Evolutionary conservation across 1,140 invertebrate species (phyloP), one percentile per base, ranked within the genome.

Genomic region (Vanessa tameamea): DNA sequence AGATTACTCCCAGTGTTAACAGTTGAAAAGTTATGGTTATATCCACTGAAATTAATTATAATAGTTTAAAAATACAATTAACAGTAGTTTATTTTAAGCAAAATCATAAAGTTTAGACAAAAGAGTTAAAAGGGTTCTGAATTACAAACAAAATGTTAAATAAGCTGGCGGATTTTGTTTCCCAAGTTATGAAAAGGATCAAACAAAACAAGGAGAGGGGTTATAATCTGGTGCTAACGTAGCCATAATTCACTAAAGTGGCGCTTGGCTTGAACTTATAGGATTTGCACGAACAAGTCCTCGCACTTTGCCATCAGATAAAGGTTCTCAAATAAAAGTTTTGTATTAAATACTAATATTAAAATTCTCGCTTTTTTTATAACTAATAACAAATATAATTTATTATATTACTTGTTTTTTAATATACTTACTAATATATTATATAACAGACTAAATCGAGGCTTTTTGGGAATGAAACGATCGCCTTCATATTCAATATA

Each of bases 181-280:
- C 13, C 20, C 20, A 14, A 59, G 55, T 59, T 59, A 59, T 59
- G 55, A 59, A 59, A 59, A 20, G 20, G 20, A 26, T 59, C 8
- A 59, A 26, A 59, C 23, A 12, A 59, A 59, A 59, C 23, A 59
- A 59, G 51, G 15, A n/a, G 16, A 16, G 23, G 37, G 47, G 63
- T 26, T 16, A 64, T 64, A 64, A 64, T 64, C 37, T 64, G 47
- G 63, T 64, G 63, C 63, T 64, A 64, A 64, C 63, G 63, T 16
- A 43, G 20, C 37, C 8, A 43, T 50, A 64, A 64, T 31, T 64
- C 63, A 14, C 16, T 20, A 64, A 20, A 64, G 63, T 48, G 37
- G 37, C 37, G 47, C n/a, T 43, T 23, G 47, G 15, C 63, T 64
- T 14, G 14, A 47, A 64, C 51, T 16, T n/a, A n/a, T 53, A 16